Base-by-base conservation (phyloP, 2,888 invertebrate genomes). In the Endotricha flammealis region DNA sequence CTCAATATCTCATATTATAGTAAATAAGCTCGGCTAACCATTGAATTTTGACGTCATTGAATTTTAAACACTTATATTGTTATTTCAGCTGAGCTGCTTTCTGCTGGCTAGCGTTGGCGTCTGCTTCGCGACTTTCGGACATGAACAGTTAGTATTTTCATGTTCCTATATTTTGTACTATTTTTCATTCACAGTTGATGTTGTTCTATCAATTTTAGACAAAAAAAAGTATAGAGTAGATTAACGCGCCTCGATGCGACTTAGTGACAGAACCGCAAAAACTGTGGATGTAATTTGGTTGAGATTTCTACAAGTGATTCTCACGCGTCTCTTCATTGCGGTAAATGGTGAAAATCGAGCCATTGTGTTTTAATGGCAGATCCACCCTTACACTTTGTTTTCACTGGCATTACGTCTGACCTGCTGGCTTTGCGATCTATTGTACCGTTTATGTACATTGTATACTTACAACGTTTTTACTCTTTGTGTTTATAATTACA, bases 91-190 rank as follows among this genome's bases (percentile, higher is more conserved):
- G 50, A 68, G 75, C 77, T 71, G 80, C 60, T 64, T 77, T 48
- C 74, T 85, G 48, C 77, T 82, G 69, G 77, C 80, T 69, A 63
- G 72, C 69, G 54, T 78, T 73, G 81, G 79, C 53, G 68, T 79
- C 71, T 74, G 79, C 79, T 59, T 73, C 61, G 85, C 85, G 72
- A 86, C 86, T 69, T 86, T 86, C 68, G 85, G 85, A 66, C 63
- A 70, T 66, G 81, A 85, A 78, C 85, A 85, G 86, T 86, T 72
- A 85, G 86, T 86, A 82, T 74, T 42, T 54, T 57, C 46, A 52
- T 57, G 61, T 57, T 63, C 51, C 44, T 39, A 39, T 42, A 46
- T 38, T n/a, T n/a, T n/a, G n/a, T n/a, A n/a, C n/a, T n/a, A n/a
- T n/a, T n/a, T n/a, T n/a, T n/a, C 41, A 48, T 50, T 44, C 39